Evolutionary conservation across 2,113 vertebrate genomes (phyloP), one percentile per base, ranked within the genome.

Genomic region (Paramisgurnus dabryanus): DNA sequence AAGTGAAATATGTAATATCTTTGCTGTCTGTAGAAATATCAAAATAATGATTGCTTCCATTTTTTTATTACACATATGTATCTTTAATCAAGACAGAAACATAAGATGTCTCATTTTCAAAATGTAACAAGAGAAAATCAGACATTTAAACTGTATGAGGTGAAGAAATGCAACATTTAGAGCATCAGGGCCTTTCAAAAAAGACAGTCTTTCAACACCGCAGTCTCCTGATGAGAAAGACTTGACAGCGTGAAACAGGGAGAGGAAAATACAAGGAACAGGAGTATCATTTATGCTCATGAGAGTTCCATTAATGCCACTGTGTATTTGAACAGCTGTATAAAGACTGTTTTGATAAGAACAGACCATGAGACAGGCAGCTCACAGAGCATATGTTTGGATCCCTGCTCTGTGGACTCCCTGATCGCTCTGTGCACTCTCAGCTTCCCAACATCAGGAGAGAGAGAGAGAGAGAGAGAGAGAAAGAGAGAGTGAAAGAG

Each of bases 281-380:
- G n/a, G 12, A 13, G 22, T 17, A 76, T 76, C 22, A 49, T 11
- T 40, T 27, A 22, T 17, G 34, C 39, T 43, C 50, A n/a, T 72
- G 69, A 58, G 53, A 41, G 34, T 41, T 34, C 22, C 39, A 58
- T 17, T 12, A 39, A 40, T 45, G 12, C 49, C 17, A 9, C 45
- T 43, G 55, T 60, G 22, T 71, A 74, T 83, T 66, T 80, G 41
- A 64, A 45, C 58, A 76, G 82, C 82, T 74, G 67, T 53, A 13
- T 53, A 53, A 15, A 80, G 78, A 76, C 50, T 83, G 53, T 67
- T 66, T 47, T 43, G 57, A 68, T 67, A 67, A 57, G 67, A 40
- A 15, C 43, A 41, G 72, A 40, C 45, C 15, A 27, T 53, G 75
- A 45, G 5, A 61, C 39, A 57, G 61, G 63, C 43, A 71, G 40